A percentile compares a stretch with the other conserved stretches of the same genome.
Conservation (phyloP, 2,797 vertebrate genomes). For the Moxostoma hubbsi region DNA sequence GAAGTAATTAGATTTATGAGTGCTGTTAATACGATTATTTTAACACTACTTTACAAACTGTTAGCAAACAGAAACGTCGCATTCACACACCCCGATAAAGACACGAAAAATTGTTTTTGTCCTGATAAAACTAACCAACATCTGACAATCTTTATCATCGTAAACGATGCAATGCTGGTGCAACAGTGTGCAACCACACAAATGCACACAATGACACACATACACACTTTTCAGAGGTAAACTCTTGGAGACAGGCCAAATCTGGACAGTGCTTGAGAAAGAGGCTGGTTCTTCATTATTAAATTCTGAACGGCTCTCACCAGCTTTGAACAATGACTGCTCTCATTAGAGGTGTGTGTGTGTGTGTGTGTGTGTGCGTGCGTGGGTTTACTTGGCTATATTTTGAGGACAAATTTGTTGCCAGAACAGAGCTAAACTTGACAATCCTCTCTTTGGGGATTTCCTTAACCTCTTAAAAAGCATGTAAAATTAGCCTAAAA, state of each 20-base stretch:
- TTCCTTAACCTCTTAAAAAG: no score
- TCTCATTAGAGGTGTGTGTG: no score
- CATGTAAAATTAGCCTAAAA: no score
- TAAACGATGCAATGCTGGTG: constrained; percentile 4
- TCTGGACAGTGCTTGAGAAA: not conserved
- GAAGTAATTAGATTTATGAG: constrained; percentile 36
- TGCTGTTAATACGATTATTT: constrained; percentile 31
- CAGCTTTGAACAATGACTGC: no score
- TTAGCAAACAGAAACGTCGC: constrained; percentile 1
- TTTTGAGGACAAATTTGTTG: no score
- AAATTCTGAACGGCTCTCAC: not conserved
- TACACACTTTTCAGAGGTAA: not conserved
- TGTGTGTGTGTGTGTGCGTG: no score
- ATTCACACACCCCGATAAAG: not conserved
- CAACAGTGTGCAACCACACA: constrained; percentile 14
- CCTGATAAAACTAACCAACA: constrained; percentile 10
- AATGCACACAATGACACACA: not conserved
- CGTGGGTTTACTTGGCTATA: no score
- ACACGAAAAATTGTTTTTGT: not conserved
- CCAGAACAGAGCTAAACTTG: no score
- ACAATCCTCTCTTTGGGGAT: no score
- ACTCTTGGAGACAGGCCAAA: not conserved
- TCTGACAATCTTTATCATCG: constrained; percentile 5
- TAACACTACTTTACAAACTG: constrained; percentile 32
- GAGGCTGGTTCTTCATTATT: not conserved